Conservation (phyloP, 2,888 invertebrate species). For the Himalopsyche kuldschensis region DNA sequence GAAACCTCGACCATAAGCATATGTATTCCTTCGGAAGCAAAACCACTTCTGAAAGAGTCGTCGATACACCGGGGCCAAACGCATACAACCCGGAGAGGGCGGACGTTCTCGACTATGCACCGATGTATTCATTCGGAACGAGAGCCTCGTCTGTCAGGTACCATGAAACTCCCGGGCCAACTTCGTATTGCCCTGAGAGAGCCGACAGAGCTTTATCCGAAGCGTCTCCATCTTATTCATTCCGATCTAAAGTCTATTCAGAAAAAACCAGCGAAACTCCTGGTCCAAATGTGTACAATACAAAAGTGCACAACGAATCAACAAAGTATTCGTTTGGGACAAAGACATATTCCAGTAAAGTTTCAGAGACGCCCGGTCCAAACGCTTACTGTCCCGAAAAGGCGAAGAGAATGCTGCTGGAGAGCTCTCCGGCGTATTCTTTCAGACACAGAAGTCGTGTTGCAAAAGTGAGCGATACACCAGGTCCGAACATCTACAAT, state of each 20-base stretch:
- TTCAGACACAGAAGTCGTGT: too few species aligned
- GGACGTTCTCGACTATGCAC: constrained; percentile 54
- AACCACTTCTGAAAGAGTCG: constrained; percentile 48
- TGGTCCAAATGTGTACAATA: constrained; percentile 66
- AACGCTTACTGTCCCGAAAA: constrained; percentile 43
- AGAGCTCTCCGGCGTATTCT: constrained; percentile 25
- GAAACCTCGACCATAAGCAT: constrained; percentile 50
- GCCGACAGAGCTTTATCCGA: constrained; percentile 60
- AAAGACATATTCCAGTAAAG: too few species aligned
- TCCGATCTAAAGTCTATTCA: constrained; percentile 67
- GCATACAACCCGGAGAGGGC: constrained; percentile 62
- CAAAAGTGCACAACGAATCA: background rate
- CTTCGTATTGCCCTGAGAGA: constrained; percentile 63
- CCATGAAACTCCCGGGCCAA: constrained; percentile 65
- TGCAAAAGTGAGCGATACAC: too few species aligned
- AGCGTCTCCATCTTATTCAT: constrained; percentile 70
- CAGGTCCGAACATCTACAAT: too few species aligned
- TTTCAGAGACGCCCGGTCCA: too few species aligned
- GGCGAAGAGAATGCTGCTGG: constrained; percentile 43
- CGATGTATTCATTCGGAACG: constrained; percentile 60
- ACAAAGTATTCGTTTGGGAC: background rate
- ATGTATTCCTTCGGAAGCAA: constrained; percentile 55
- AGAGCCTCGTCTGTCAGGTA: constrained; percentile 63
- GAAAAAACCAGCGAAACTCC: constrained; percentile 69
- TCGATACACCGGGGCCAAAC: constrained; percentile 60